Conservation (phyloP, 2,113 vertebrate species). For the Danionella cerebrum region DNA sequence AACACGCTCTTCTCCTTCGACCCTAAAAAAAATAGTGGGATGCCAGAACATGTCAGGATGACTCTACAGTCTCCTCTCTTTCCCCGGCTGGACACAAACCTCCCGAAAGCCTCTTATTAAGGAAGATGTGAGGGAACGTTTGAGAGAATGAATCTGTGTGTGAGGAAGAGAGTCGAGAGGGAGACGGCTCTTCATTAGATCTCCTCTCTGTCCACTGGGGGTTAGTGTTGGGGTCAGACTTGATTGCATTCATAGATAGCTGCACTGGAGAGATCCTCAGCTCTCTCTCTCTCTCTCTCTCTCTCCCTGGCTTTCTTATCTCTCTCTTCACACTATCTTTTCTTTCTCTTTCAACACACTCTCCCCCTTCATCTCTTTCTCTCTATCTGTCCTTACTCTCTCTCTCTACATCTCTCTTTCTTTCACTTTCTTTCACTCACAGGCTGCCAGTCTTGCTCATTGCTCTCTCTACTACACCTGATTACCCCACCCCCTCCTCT, state of each 20-base stretch:
- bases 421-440: no score
- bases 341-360: no score
- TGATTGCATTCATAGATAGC: slow-evolving; percentile 24
- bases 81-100: slow-evolving; percentile 17
- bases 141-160: slow-evolving; percentile 14
- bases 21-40: slow-evolving; percentile 17
- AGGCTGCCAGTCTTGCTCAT: no score
- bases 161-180: not conserved
- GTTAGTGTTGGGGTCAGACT: slow-evolving; percentile 13
- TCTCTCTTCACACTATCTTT: no score
- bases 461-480: no score
- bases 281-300: not conserved
- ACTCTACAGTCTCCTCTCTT: slow-evolving; percentile 31
- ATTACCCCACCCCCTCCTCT: no score
- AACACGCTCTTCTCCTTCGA: slow-evolving; percentile 45
- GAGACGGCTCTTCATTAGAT: slow-evolving; percentile 4
- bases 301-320: not conserved
- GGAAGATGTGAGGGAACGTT: not conserved
- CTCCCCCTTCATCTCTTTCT: slow-evolving; percentile 3
- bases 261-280: slow-evolving; percentile 15
- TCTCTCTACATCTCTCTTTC: not conserved
- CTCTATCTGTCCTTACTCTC: not conserved
- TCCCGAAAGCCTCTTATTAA: slow-evolving; percentile 17
- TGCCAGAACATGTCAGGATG: slow-evolving; percentile 33
- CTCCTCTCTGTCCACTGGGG: not conserved